Evolutionary conservation across 1,140 invertebrate genomes (phyloP), one percentile per base, ranked within the genome.

Genomic region (Drosophila hydei): DNA sequence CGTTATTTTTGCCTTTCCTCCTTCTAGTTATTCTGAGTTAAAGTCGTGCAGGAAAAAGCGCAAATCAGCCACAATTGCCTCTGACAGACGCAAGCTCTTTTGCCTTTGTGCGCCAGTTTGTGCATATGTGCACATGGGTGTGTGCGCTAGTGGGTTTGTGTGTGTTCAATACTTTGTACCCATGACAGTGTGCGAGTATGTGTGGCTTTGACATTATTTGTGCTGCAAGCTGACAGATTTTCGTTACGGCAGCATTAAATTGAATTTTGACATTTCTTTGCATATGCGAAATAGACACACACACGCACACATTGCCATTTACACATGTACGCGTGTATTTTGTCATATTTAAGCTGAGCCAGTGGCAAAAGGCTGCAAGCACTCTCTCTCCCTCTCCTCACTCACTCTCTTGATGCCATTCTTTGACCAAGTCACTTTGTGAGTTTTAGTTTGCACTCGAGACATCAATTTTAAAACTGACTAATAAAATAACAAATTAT

Each of bases 201-300:
- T 67, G 62, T 87, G 81, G 71, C 81, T 87, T 85, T 87, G 81
- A 85, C 81, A 77, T 81, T 88, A 81, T 81, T 88, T 88, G 75
- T 87, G 83, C 81, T 85, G 81, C 81, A 87, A 87, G 83, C 81
- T 85, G 81, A 85, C 81, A 85, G 81, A 85, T 85, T 87, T 80
- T 81, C 75, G 69, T 80, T 72, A 74, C 67, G 83, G 77, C 77
- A 85, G 77, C 81, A 85, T 85, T 85, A 85, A 85, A 85, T 85
- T 85, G 81, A 87, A 87, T 85, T 85, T 88, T 87, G 81, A 85
- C 81, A 85, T 85, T 85, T 87, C 81, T 85, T 87, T 85, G 77
- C 70, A 87, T 75, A 69, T 65, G 51, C 48, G 23, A 73, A 63
- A 64, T 63, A 64, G 25, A 40, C 36, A 18, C 38, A 50, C 6